A percentile compares a stretch with the other conserved stretches of the same genome.
Conservation (phyloP, 2,888 invertebrate species). For the Xestia sexstrigata region DNA sequence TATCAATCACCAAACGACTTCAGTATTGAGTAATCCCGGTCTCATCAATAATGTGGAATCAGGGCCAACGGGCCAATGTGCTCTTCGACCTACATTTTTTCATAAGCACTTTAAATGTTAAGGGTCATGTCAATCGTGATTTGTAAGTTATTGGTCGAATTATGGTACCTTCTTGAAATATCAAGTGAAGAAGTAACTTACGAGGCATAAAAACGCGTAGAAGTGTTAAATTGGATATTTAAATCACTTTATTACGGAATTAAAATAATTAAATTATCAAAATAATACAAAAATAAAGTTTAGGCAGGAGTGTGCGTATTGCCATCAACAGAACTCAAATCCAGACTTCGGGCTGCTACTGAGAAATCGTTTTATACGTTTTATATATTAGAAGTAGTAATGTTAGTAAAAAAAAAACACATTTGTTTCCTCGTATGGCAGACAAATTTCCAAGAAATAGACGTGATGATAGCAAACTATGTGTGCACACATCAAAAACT, state of each 20-base stretch:
- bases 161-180: not conserved
- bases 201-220: not conserved
- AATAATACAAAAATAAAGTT: not conserved
- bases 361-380: too few relatives aligned
- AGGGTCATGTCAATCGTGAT: slow-evolving; percentile 8
- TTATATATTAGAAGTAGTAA: too few relatives aligned
- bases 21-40: slow-evolving; percentile 63
- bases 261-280: not conserved
- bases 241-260: not conserved
- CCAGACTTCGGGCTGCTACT: not conserved
- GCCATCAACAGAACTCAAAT: not conserved
- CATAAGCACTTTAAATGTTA: slow-evolving; percentile 44
- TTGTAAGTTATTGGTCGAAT: slow-evolving; percentile 3
- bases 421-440: too few relatives aligned
- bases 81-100: slow-evolving; percentile 45
- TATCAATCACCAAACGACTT: slow-evolving; percentile 70
- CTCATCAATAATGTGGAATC: slow-evolving; percentile 72
- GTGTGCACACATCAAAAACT: too few relatives aligned
- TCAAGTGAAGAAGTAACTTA: not conserved
- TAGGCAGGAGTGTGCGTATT: not conserved
- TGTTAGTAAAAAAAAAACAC: too few relatives aligned
- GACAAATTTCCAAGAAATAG: too few relatives aligned
- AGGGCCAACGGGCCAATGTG: slow-evolving; percentile 56
- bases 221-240: not conserved
- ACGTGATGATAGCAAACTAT: too few relatives aligned